These are phyloP conservation scores for Ifrita kowaldi DNA, from an alignment of 2,113 vertebrate genomes.

Conservation along the genomic window DNA sequence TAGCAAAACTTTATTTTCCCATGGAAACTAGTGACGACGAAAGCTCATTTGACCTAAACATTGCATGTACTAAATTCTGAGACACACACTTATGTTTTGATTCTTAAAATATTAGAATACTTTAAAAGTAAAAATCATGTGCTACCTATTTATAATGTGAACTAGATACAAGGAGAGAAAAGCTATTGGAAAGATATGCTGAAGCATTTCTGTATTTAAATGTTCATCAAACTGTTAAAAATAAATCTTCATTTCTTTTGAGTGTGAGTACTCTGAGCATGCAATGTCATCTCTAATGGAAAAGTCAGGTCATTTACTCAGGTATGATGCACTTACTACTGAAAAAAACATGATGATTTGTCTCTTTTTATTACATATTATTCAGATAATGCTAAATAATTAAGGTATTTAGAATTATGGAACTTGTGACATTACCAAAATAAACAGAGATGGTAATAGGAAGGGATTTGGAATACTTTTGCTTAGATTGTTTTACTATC, in stretches of 20 bases:
- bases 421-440: constrained; percentile 33
- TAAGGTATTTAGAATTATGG: constrained; percentile 65
- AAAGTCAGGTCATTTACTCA: constrained; percentile 72
- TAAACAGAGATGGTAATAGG: constrained; percentile 60
- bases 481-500: background rate
- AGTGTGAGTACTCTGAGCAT: constrained; percentile 42
- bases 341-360: constrained; percentile 77
- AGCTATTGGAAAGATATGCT: background rate
- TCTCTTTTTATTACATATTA: constrained; percentile 74
- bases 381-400: constrained; percentile 74
- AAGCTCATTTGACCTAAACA: background rate
- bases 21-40: background rate
- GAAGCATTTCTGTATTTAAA: constrained; percentile 47
- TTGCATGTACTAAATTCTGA: background rate
- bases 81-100: background rate
- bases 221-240: constrained; percentile 64
- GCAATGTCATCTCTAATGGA: constrained; percentile 69
- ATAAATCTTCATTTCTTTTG: constrained; percentile 53
- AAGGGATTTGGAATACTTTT: constrained; percentile 32
- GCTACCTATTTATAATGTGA: background rate
- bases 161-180: background rate
- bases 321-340: constrained; percentile 68
- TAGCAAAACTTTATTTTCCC: background rate
- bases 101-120: background rate
- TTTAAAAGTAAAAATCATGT: background rate